These are phyloP conservation scores for Myoxocephalus aenaeus DNA, from an alignment of 2,797 vertebrate genomes.

Conservation along the genomic window DNA sequence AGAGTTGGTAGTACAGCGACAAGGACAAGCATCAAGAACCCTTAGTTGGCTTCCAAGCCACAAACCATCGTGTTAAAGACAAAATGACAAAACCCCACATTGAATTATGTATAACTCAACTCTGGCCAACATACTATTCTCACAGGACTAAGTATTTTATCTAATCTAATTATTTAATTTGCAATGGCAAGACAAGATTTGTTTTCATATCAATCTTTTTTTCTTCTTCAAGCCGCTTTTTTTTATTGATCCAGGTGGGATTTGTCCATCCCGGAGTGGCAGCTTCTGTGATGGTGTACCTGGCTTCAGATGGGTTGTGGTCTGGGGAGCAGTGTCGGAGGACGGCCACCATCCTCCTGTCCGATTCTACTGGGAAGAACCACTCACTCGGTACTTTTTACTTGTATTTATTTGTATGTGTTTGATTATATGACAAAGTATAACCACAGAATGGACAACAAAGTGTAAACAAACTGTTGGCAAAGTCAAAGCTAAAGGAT, in stretches of 20 bases:
- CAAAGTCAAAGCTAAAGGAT: background rate
- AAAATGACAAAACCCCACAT: too few relatives aligned
- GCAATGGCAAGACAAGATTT: background rate
- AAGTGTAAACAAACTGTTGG: background rate
- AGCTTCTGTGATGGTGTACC: conserved; percentile 89
- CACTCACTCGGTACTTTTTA: conserved; percentile 87
- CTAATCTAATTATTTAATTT: too few relatives aligned
- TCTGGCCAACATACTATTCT: too few relatives aligned
- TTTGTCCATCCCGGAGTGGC: conserved; percentile 89
- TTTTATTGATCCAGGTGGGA: conserved; percentile 83
- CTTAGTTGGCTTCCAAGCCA: too few relatives aligned
- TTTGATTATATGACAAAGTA: background rate
- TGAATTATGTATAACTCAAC: too few relatives aligned
- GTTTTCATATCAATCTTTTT: background rate
- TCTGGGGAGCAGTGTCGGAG: conserved; percentile 81
- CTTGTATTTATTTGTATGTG: background rate
- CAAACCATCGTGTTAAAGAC: too few relatives aligned
- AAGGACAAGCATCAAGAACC: too few relatives aligned
- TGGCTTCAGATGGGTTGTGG: conserved; percentile 87
- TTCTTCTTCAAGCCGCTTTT: background rate
- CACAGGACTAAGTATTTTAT: too few relatives aligned
- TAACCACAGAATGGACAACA: background rate
- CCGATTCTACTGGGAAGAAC: conserved; percentile 84
- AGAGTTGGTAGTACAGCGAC: too few relatives aligned
- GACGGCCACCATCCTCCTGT: conserved; percentile 86